Percentiles rank a stretch among this genome's conserved stretches.
Conservation (phyloP, 2,888 invertebrate genomes). For the Octonoba sinensis region DNA sequence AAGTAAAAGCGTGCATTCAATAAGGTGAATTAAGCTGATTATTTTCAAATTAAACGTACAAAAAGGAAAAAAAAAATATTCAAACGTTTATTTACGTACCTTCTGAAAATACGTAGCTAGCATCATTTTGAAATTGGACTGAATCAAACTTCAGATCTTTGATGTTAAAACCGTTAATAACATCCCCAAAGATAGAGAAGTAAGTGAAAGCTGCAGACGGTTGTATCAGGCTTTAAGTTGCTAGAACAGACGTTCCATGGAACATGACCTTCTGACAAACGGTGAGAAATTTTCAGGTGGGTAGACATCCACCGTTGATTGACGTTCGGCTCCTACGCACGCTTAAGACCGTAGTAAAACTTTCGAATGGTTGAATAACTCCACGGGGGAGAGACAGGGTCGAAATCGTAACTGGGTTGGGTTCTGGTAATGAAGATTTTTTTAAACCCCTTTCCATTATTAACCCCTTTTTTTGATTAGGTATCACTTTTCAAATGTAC, state of each 20-base stretch:
- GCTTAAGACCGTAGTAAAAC: slow-evolving; percentile 28
- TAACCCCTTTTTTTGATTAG: too few relatives aligned
- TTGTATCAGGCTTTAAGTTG: too few relatives aligned
- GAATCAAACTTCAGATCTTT: neutral
- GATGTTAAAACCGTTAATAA: neutral
- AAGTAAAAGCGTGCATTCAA: too few relatives aligned
- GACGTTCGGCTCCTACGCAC: slow-evolving; percentile 39
- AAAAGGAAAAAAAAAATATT: too few relatives aligned
- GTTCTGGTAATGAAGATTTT: neutral
- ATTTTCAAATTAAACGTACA: too few relatives aligned
- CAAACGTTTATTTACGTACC: slow-evolving; percentile 13
- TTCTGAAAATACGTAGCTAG: slow-evolving; percentile 56
- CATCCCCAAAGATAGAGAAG: too few relatives aligned
- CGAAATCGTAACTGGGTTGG: slow-evolving; percentile 31
- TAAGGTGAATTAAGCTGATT: too few relatives aligned
- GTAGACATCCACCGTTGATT: slow-evolving; percentile 44
- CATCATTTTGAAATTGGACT: slow-evolving; percentile 35
- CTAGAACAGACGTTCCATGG: too few relatives aligned
- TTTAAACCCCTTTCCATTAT: too few relatives aligned
- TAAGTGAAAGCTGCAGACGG: too few relatives aligned
- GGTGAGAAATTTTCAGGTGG: slow-evolving; percentile 43
- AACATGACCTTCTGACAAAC: slow-evolving; percentile 36
- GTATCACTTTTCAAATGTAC: too few relatives aligned
- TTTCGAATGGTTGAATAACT: slow-evolving; percentile 42
- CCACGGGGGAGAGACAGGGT: slow-evolving; percentile 41